Conservation (phyloP, 2,888 invertebrate genomes). For the Mamestra brassicae region DNA sequence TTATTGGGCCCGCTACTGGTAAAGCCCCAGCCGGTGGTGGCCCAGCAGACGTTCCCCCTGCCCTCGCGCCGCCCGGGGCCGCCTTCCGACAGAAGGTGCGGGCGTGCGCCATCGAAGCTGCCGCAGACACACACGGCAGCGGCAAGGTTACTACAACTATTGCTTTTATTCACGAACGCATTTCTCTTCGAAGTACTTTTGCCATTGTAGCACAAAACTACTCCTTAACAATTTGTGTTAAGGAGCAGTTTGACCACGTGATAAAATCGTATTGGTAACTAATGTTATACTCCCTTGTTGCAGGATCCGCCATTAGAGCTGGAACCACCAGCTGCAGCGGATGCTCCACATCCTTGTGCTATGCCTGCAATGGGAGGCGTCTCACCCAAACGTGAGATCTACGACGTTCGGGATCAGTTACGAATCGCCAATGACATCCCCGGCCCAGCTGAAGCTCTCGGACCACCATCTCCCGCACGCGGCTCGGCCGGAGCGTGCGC, state of each 20-base stretch:
- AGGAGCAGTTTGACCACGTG: not conserved
- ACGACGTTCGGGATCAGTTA: slow-evolving; percentile 83
- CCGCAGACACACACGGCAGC: slow-evolving; percentile 85
- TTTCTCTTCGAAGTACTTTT: not conserved
- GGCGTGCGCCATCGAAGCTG: slow-evolving; percentile 85
- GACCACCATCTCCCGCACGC: slow-evolving; percentile 93
- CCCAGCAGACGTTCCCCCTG: slow-evolving; percentile 84
- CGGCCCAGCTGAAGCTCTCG: slow-evolving; percentile 84
- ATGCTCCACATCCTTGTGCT: slow-evolving; percentile 83
- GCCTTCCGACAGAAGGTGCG: slow-evolving; percentile 90
- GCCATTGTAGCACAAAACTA: not conserved
- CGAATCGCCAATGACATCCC: slow-evolving; percentile 82
- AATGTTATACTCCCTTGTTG: slow-evolving; percentile 21
- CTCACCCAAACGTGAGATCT: slow-evolving; percentile 85
- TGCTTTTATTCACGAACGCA: not conserved
- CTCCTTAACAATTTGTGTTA: too few species aligned
- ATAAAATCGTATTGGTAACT: not conserved
- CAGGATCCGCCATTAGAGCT: slow-evolving; percentile 87
- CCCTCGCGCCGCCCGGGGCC: slow-evolving; percentile 88
- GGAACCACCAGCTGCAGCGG: slow-evolving; percentile 83
- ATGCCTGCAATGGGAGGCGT: slow-evolving; percentile 86
- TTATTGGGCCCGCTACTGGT: slow-evolving; percentile 99
- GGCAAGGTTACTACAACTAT: slow-evolving; percentile 78
- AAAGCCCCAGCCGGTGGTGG: slow-evolving; percentile 95
- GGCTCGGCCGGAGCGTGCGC: slow-evolving; percentile 93